Percentiles rank a stretch among this genome's conserved stretches.
Conservation (phyloP, 2,113 vertebrate species). For the Patagioenas fasciata region DNA sequence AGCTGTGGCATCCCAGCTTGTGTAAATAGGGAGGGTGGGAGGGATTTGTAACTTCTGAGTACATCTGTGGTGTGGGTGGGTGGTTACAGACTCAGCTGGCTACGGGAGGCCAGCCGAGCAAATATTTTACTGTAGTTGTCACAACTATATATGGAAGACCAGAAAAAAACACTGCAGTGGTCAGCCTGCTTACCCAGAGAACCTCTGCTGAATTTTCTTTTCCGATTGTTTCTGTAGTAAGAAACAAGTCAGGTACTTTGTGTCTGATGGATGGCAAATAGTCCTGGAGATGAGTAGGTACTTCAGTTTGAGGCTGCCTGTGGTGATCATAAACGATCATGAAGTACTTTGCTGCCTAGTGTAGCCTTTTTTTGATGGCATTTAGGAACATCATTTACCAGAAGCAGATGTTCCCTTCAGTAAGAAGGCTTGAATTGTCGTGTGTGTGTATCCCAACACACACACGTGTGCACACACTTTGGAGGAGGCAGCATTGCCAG, state of each 20-base stretch:
- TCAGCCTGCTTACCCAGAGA: constrained; percentile 1
- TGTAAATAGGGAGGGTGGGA: background rate
- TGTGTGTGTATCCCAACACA: background rate
- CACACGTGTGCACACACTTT: fast-evolving
- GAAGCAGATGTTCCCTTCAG: background rate
- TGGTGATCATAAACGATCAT: background rate
- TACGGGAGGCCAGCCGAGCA: fast-evolving
- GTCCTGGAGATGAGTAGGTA: background rate
- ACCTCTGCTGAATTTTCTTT: constrained; percentile 5
- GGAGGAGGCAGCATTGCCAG: background rate
- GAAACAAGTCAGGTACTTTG: background rate
- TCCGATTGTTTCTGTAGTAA: background rate
- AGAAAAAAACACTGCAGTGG: background rate
- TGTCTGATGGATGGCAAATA: background rate
- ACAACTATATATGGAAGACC: constrained; percentile 37
- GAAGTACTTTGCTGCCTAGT: background rate
- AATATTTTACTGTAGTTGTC: constrained; percentile 37
- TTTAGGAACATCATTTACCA: background rate
- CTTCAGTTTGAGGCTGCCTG: background rate
- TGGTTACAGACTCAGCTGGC: background rate
- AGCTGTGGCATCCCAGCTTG: background rate
- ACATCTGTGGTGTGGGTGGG: background rate
- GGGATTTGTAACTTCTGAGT: background rate
- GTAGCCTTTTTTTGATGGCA: background rate
- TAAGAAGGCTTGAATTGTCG: background rate